phyloP scores from a whole-genome alignment of 2,888 invertebrate species.

The Chloroclysta siterata region DNA sequence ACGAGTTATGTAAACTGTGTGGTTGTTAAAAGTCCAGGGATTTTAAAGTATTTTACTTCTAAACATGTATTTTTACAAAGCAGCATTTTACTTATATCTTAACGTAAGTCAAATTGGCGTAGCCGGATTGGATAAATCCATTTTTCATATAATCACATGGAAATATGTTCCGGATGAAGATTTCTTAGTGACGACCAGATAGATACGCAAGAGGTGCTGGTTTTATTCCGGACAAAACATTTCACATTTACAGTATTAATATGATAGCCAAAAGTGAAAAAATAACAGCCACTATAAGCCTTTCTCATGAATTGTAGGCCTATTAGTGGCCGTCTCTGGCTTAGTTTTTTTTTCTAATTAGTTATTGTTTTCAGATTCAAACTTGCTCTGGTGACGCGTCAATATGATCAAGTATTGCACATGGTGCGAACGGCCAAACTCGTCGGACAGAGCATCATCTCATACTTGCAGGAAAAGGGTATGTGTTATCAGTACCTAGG shows the following conservation, averaged over 20 bases:
- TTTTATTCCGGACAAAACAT: too few species aligned
- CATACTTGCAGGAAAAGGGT: constrained; percentile 99
- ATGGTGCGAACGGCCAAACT: constrained; percentile 98
- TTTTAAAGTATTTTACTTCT: too few species aligned
- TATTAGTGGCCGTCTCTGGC: too few species aligned
- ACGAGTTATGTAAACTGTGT: background rate
- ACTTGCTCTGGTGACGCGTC: constrained; percentile 96
- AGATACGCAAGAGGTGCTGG: too few species aligned
- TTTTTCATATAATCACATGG: background rate
- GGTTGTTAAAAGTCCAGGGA: background rate
- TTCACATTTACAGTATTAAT: too few species aligned
- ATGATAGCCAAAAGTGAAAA: too few species aligned
- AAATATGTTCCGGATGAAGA: background rate
- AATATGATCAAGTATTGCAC: constrained; percentile 96
- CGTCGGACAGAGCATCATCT: constrained; percentile 99
- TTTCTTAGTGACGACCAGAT: too few species aligned
- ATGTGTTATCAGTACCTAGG: too few species aligned
- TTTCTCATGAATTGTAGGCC: too few species aligned
- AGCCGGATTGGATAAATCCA: background rate
- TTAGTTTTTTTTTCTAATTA: background rate
- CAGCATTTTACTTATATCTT: too few species aligned
- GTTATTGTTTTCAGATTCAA: constrained; percentile 87
- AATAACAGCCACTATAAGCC: too few species aligned
- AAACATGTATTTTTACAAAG: too few species aligned
- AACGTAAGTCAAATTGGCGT: constrained; percentile 34